Conservation (phyloP, 2,888 invertebrate genomes). For the Oscheius sp. region DNA sequence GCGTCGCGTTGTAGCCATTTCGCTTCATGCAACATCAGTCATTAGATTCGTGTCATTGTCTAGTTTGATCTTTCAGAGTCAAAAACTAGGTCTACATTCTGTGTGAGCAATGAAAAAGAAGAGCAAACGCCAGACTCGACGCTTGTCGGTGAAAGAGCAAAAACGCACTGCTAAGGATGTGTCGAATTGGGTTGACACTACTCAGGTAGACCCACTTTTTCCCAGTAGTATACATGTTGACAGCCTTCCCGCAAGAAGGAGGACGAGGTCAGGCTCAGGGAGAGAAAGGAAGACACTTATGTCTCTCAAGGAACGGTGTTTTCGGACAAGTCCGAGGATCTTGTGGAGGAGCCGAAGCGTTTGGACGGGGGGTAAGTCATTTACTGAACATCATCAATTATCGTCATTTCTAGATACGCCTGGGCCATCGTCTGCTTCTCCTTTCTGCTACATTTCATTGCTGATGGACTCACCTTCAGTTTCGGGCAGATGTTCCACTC, state of each 20-base stretch:
- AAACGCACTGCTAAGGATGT: conserved; percentile 12
- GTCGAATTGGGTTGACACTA: conserved; percentile 6
- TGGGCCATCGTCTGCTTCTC: conserved; percentile 91
- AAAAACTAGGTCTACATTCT: neutral
- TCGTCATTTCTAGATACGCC: conserved; percentile 40
- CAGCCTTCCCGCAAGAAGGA: conserved; percentile 9
- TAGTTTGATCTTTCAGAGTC: neutral
- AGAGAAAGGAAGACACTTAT: neutral
- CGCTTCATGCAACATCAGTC: too few species aligned
- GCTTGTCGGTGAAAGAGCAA: conserved; percentile 11
- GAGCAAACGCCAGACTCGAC: neutral
- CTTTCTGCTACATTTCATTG: conserved; percentile 89
- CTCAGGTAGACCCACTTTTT: conserved; percentile 8
- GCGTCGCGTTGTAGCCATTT: too few species aligned
- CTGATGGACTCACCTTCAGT: conserved; percentile 91
- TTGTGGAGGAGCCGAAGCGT: conserved; percentile 35
- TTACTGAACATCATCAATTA: too few species aligned
- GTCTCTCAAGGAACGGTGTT: neutral
- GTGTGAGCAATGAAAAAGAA: conserved; percentile 2
- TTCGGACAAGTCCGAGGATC: conserved; percentile 7
- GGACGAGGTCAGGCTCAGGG: neutral
- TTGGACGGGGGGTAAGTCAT: conserved; percentile 34
- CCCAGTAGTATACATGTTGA: neutral
- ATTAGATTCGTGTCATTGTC: too few species aligned
- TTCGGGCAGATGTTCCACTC: conserved; percentile 90